Percentiles rank a stretch among this genome's conserved stretches.
Conservation (phyloP, 2,888 invertebrate genomes). For the Leucania comma region DNA sequence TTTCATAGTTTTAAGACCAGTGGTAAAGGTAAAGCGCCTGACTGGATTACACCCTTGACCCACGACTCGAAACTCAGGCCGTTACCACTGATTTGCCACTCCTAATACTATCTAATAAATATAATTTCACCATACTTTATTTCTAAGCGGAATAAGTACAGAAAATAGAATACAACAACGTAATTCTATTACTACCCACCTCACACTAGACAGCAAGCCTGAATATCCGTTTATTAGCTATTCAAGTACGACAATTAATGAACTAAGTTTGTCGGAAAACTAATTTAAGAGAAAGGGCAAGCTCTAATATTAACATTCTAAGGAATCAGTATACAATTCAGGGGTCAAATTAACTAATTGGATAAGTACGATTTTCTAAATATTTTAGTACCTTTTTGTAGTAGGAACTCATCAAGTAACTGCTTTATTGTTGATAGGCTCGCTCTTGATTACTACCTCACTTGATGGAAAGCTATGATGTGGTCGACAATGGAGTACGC, state of each 20-base stretch:
- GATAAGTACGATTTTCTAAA: constrained; percentile 60
- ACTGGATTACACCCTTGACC: no score
- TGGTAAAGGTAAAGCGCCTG: no score
- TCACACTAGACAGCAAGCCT: constrained; percentile 16
- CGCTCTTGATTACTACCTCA: no score
- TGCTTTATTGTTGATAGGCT: no score
- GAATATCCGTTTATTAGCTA: constrained; percentile 47
- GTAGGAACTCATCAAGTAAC: no score
- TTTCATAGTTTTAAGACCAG: no score
- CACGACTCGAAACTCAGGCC: no score
- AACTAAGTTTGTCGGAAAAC: constrained; percentile 53
- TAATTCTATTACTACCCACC: constrained; percentile 32
- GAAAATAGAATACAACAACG: constrained; percentile 4
- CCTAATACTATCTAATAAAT: neutral
- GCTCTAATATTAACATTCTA: constrained; percentile 56
- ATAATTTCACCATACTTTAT: neutral
- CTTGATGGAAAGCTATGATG: no score
- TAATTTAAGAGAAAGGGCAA: constrained; percentile 57
- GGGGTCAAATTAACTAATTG: constrained; percentile 64
- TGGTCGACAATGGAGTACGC: no score
- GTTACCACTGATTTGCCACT: no score
- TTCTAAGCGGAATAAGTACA: neutral
- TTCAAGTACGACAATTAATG: constrained; percentile 56
- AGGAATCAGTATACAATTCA: constrained; percentile 66
- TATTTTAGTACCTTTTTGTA: constrained; percentile 44